phyloP scores from a whole-genome alignment of 2,113 vertebrate species.

The Rhea pennata region DNA sequence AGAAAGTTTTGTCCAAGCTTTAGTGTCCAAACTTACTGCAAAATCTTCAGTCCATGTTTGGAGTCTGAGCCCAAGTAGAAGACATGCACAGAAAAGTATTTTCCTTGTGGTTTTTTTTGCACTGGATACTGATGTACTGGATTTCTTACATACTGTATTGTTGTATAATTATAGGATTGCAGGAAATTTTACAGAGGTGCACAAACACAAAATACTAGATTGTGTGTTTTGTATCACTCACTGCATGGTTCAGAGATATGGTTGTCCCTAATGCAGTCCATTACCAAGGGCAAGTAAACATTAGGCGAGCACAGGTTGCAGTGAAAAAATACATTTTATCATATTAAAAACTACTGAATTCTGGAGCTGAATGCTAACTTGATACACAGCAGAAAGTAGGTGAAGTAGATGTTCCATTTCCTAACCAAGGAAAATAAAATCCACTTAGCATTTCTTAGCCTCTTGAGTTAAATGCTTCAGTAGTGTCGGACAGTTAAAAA shows the following conservation, averaged over 20 bases:
- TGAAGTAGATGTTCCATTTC: background rate
- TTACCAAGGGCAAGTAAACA: background rate
- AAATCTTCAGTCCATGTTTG: background rate
- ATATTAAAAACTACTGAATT: background rate
- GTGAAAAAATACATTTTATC: background rate
- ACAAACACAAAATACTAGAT: background rate
- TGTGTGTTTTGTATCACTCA: background rate
- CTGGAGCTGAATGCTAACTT: background rate
- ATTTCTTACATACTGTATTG: background rate
- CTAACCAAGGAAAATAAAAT: conserved; percentile 15
- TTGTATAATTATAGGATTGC: background rate
- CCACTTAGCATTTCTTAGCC: conserved; percentile 15
- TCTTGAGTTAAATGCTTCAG: background rate
- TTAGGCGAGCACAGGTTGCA: background rate
- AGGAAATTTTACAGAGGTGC: background rate
- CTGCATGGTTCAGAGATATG: background rate
- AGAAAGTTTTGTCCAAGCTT: background rate
- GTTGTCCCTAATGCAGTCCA: background rate
- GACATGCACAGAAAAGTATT: background rate
- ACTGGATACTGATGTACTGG: background rate
- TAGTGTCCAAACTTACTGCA: background rate
- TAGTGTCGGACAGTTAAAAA: conserved; percentile 36
- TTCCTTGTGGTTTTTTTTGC: background rate
- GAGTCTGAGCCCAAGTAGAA: background rate
- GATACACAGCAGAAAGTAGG: background rate